A percentile compares a stretch with the other conserved stretches of the same genome.
These are phyloP conservation scores for Batillaria attramentaria DNA, from an alignment of 1,140 invertebrate species.

Conservation along the genomic window DNA sequence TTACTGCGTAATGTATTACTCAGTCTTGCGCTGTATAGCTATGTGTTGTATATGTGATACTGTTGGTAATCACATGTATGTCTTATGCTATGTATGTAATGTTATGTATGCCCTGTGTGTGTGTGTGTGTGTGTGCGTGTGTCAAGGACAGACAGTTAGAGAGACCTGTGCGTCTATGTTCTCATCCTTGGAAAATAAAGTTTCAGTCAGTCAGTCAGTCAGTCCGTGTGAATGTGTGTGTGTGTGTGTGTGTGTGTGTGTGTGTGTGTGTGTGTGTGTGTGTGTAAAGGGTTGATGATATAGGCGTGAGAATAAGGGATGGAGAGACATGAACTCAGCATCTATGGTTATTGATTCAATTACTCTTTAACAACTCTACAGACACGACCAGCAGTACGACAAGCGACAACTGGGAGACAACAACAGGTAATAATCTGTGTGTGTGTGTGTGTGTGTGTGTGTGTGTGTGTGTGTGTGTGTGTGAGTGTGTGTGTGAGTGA, in stretches of 20 bases:
- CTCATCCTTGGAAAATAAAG: no score
- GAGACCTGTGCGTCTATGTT: no score
- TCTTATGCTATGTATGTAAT: no score
- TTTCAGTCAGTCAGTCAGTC: no score
- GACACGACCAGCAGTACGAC: not conserved
- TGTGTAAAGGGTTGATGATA: not conserved
- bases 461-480: slow-evolving; percentile 2
- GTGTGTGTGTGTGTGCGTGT: not conserved
- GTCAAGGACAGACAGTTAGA: no score
- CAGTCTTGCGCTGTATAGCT: no score
- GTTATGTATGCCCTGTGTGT: not conserved
- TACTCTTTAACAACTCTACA: not conserved
- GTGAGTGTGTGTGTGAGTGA: not conserved
- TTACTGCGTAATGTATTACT: no score
- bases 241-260: not conserved
- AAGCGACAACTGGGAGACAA: not conserved
- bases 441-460: slow-evolving; percentile 2
- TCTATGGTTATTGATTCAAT: not conserved
- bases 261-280: not conserved
- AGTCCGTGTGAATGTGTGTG: not conserved
- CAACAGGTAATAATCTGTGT: not conserved
- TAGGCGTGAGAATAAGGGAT: not conserved
- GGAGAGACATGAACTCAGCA: not conserved
- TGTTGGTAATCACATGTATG: no score
- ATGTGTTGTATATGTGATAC: no score